Base-by-base conservation (phyloP, 2,113 vertebrate genomes). In the Sialia sialis region DNA sequence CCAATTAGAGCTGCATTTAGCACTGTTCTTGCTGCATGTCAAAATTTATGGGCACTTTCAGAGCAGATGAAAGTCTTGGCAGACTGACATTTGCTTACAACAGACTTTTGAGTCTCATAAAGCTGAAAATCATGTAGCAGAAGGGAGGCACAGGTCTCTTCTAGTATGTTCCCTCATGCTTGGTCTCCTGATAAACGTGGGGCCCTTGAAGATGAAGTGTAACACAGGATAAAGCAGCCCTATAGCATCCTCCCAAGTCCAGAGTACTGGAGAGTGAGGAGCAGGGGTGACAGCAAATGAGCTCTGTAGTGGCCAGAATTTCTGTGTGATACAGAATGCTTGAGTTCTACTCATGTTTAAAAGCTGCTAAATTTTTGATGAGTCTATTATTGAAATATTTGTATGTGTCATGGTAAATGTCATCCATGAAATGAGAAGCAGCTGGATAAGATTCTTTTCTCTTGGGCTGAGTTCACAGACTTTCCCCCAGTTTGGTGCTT, bases 1-100 rank as follows among this genome's bases (percentile, higher is more conserved):
- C 97, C 97, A 97, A 93, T 96, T 90, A 98, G 43, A 94, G 95
- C 67, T 74, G 91, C 43, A 52, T 96, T 97, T 97, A 96, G 58
- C 49, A 62, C 83, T 22, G 22, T 11, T 87, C 44, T 46, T 60
- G 84, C 51, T 75, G 5, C 6, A 2, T 14, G n/a, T 11, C 60
- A 70, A 16, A 25, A 32, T 84, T 52, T 30, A 36, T 0, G 1
- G 46, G 52, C 58, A 34, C 27, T 70, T 60, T 8, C 23, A 54
- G 44, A 7, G 30, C 78, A 85, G 43, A 14, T 21, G 32, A 64
- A 27, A 52, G 25, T 73, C 58, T 54, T 44, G 12, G 34, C 43
- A 14, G 39, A 60, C 60, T 85, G 44, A 38, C 11, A 11, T 7
- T 0, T 0, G 19, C n/a, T 73, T 44, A n/a, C 13, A 52, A 36